phyloP scores from a whole-genome alignment of 2,797 vertebrate genomes.

The Bufotes viridis region DNA sequence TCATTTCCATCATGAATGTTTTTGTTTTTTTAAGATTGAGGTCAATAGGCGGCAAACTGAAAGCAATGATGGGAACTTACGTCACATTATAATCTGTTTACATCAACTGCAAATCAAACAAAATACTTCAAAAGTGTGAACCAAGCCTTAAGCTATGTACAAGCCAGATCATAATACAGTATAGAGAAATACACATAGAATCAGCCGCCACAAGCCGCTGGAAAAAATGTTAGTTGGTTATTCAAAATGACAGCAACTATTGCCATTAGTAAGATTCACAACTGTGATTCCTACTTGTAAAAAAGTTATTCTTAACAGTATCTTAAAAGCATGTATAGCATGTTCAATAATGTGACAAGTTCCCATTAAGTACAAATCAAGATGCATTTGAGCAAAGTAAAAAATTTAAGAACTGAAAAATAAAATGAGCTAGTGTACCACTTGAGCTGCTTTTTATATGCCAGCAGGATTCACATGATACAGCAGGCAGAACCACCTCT shows the following conservation, averaged over 20 bases:
- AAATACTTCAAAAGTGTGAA: neutral
- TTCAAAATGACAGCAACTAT: conserved; percentile 10
- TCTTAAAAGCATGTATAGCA: conserved; percentile 18
- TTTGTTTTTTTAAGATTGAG: neutral
- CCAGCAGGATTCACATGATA: conserved; percentile 7
- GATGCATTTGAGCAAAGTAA: conserved; percentile 9
- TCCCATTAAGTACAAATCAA: conserved; percentile 5
- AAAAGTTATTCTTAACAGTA: conserved; percentile 15
- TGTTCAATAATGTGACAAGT: conserved; percentile 24
- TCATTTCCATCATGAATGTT: neutral
- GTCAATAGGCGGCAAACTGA: neutral
- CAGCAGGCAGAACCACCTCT: neutral
- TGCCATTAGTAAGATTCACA: conserved; percentile 1
- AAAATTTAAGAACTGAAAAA: conserved; percentile 3
- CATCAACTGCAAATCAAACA: neutral
- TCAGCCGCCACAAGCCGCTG: neutral
- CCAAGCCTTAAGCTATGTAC: neutral
- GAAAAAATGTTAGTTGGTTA: neutral
- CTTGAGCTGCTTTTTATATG: neutral
- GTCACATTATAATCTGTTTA: neutral
- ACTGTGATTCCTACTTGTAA: neutral
- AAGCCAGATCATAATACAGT: conserved; percentile 5
- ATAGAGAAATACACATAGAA: neutral
- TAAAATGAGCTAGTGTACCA: neutral
- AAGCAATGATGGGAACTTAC: no score